phyloP scores from a whole-genome alignment of 2,888 invertebrate genomes.

The Mythimna impura region DNA sequence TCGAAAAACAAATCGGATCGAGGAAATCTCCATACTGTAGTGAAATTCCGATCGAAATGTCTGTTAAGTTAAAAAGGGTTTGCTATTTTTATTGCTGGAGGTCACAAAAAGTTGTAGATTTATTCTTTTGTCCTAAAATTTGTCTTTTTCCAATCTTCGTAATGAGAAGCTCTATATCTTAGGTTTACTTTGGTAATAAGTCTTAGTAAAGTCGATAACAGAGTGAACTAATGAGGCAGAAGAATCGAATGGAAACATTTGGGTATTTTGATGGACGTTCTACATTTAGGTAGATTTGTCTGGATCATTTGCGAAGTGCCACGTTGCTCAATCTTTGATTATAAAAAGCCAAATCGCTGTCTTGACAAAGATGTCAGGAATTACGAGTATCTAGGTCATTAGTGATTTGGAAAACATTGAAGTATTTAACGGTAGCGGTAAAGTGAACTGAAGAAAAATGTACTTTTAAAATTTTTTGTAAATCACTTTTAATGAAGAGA shows the following conservation, averaged over 20 bases:
- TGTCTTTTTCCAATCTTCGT: conserved; percentile 43
- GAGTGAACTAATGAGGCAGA: conserved; percentile 51
- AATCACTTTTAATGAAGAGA: background rate
- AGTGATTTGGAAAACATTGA: conserved; percentile 31
- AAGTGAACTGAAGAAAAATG: background rate
- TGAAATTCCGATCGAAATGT: conserved; percentile 49
- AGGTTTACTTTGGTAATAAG: conserved; percentile 53
- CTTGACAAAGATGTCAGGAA: conserved; percentile 21
- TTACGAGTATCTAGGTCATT: conserved; percentile 24
- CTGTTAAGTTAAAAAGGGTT: conserved; percentile 49
- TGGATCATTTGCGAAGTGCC: conserved; percentile 45
- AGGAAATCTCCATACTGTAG: conserved; percentile 36
- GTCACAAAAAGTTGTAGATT: conserved; percentile 38
- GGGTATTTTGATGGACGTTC: conserved; percentile 52
- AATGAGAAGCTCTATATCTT: conserved; percentile 46
- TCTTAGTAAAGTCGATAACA: conserved; percentile 52
- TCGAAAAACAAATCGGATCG: conserved; percentile 24
- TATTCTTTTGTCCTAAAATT: conserved; percentile 30
- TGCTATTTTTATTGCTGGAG: conserved; percentile 28
- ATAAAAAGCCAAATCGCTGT: conserved; percentile 41
- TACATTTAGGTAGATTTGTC: conserved; percentile 52
- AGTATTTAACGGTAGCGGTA: background rate
- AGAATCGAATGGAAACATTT: conserved; percentile 54
- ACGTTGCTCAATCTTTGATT: conserved; percentile 27
- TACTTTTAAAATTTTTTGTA: background rate